Evolutionary conservation across 2,113 vertebrate genomes (phyloP).

Genomic region (Pao palembangensis): DNA sequence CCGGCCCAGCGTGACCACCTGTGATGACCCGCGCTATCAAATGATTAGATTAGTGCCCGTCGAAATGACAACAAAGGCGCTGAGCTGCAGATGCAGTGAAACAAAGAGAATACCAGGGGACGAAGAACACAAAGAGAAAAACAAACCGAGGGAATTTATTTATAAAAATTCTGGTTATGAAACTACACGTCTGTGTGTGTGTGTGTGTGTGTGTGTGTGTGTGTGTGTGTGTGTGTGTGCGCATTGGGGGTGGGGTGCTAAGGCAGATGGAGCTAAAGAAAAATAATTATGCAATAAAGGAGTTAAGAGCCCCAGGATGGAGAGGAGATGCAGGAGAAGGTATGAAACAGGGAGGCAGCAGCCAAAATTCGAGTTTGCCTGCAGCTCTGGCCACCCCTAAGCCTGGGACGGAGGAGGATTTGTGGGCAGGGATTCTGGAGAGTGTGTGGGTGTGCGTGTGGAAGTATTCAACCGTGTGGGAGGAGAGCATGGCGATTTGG

Average conservation of each 20-base stretch:
- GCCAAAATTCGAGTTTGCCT: constrained; percentile 68
- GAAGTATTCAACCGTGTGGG: constrained; percentile 67
- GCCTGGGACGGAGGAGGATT: constrained; percentile 67
- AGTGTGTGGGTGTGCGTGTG: constrained; percentile 64
- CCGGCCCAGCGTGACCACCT: constrained; percentile 50
- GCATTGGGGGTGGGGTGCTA: background rate
- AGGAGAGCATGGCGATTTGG: constrained; percentile 67
- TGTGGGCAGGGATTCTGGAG: constrained; percentile 62
- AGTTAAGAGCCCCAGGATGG: constrained; percentile 40
- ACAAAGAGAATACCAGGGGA: background rate
- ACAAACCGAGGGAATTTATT: background rate
- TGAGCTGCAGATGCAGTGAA: background rate
- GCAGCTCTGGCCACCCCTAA: constrained; percentile 66
- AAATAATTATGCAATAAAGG: constrained; percentile 40
- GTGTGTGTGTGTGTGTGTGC: background rate
- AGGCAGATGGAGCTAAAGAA: constrained; percentile 18
- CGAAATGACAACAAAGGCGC: constrained; percentile 26
- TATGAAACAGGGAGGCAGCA: constrained; percentile 42
- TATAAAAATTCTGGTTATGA: background rate
- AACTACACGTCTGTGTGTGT: background rate
- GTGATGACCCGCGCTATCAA: constrained; percentile 56
- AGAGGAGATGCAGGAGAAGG: constrained; percentile 35
- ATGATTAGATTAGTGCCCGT: constrained; percentile 63
- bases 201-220: no score
- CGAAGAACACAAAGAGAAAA: constrained; percentile 1